These are phyloP conservation scores for Formica exsecta DNA, from an alignment of 1,140 invertebrate species.

Conservation along the genomic window DNA sequence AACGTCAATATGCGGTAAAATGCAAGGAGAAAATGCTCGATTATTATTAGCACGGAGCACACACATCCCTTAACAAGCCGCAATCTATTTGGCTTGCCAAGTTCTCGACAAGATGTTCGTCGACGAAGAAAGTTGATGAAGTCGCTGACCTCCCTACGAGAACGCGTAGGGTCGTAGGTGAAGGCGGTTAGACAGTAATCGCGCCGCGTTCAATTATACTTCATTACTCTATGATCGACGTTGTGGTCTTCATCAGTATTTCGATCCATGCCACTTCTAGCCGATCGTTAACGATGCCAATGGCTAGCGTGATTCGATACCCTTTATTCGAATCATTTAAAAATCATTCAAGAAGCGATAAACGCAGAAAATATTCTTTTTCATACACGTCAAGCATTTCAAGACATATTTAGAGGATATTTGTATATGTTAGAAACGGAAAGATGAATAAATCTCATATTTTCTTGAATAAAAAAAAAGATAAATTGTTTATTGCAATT, in stretches of 20 bases:
- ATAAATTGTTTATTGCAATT: background rate
- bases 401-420: background rate
- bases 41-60: conserved; percentile 62
- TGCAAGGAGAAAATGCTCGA: conserved; percentile 34
- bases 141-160: conserved; percentile 55
- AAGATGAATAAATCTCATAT: background rate
- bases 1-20: conserved; percentile 11
- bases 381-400: no score
- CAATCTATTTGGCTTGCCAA: conserved; percentile 60
- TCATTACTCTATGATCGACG: conserved; percentile 68
- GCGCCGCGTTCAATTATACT: conserved; percentile 71
- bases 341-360: conserved; percentile 2
- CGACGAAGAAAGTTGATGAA: conserved; percentile 45
- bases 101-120: conserved; percentile 42
- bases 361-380: background rate
- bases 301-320: background rate
- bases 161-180: conserved; percentile 62
- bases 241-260: conserved; percentile 65
- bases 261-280: conserved; percentile 58
- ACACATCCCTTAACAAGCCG: conserved; percentile 63
- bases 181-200: conserved; percentile 70
- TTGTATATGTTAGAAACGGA: background rate
- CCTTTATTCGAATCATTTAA: background rate
- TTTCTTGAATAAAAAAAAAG: background rate
- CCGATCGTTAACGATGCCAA: conserved; percentile 65